A percentile compares a stretch with the other conserved stretches of the same genome.
These are phyloP conservation scores for Eurois occulta DNA, from an alignment of 2,888 invertebrate genomes.

Conservation along the genomic window DNA sequence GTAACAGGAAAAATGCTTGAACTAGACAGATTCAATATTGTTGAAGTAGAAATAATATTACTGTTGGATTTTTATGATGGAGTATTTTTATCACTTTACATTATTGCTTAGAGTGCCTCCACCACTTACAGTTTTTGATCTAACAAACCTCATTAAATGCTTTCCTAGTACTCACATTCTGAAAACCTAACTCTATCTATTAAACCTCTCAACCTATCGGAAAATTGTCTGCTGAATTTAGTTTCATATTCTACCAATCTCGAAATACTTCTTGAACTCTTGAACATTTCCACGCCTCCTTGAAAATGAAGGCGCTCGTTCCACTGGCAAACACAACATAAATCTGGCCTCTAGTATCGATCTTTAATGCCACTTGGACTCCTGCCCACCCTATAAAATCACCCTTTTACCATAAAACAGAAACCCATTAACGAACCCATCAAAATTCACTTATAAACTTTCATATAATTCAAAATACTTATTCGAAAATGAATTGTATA, in stretches of 20 bases:
- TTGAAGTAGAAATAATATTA: constrained; percentile 31
- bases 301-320: constrained; percentile 36
- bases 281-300: constrained; percentile 24
- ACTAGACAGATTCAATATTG: constrained; percentile 72
- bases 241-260: not conserved
- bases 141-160: not conserved
- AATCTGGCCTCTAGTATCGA: constrained; percentile 60
- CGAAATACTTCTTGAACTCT: not conserved
- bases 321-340: constrained; percentile 52
- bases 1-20: constrained; percentile 76
- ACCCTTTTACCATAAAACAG: constrained; percentile 68
- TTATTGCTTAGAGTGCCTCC: not conserved
- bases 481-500: constrained; percentile 56
- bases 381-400: constrained; percentile 63
- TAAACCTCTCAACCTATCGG: not conserved
- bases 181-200: not conserved
- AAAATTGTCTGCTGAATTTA: not conserved
- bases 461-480: constrained; percentile 65
- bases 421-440: constrained; percentile 65
- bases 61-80: not conserved
- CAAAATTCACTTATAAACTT: constrained; percentile 69
- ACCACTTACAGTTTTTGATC: not conserved
- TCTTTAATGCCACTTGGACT: constrained; percentile 63
- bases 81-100: not conserved
- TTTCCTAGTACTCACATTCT: not conserved